Conservation (phyloP, 1,140 invertebrate species). For the Scaptomyza montana region DNA sequence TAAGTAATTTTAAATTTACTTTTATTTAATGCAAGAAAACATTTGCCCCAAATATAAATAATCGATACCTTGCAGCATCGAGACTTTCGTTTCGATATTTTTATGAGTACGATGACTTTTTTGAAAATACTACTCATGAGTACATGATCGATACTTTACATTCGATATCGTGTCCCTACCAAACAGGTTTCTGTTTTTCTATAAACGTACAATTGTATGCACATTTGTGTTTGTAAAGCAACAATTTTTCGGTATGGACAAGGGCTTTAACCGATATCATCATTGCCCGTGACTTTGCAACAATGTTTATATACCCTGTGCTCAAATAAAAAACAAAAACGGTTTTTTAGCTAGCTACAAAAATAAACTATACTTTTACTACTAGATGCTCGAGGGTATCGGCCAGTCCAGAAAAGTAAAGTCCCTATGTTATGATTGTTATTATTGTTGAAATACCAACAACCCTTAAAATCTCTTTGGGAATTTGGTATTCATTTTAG, state of each 20-base stretch:
- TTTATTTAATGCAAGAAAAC: no score
- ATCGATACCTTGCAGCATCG: no score
- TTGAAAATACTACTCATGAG: no score
- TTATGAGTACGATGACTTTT: no score
- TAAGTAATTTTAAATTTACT: no score
- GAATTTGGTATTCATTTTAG: conserved; percentile 6
- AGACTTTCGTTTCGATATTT: no score
- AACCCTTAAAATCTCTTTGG: conserved; percentile 36
- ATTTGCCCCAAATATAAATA: no score
- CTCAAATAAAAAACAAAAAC: not conserved
- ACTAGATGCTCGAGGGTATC: not conserved
- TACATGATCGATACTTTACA: no score
- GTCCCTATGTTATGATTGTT: conserved; percentile 17
- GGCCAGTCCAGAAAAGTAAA: not conserved
- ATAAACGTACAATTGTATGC: not conserved
- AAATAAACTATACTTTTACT: no score
- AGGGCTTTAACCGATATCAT: conserved; percentile 45
- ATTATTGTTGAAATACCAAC: conserved; percentile 46
- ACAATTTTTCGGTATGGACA: conserved; percentile 54
- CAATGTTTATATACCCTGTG: conserved; percentile 49
- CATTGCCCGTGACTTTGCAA: conserved; percentile 73
- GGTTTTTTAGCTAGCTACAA: no score
- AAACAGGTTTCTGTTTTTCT: not conserved
- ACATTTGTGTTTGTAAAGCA: conserved; percentile 20
- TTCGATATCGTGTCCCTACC: no score